Evolutionary conservation across 2,113 vertebrate genomes (phyloP).

Genomic region (Conger conger): DNA sequence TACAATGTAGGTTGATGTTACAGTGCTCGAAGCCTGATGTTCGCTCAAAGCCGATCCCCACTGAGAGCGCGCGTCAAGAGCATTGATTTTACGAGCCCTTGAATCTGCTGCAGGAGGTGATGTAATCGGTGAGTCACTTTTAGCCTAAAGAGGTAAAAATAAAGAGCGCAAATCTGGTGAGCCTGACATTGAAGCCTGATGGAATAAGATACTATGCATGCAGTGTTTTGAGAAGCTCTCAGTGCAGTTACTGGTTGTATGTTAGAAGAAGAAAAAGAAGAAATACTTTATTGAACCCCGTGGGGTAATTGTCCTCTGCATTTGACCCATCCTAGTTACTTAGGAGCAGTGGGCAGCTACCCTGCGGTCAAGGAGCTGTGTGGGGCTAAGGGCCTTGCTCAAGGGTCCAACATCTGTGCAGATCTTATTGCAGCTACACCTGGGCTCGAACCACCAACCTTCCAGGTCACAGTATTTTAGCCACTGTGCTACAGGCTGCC

Average conservation of each 20-base stretch:
- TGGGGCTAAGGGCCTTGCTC: no score
- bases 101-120: conserved; percentile 2
- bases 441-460: no score
- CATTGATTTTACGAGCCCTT: conserved; percentile 11
- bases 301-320: no score
- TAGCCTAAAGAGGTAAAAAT: conserved; percentile 13
- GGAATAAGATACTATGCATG: not conserved
- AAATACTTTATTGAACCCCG: no score
- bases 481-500: no score
- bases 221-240: not conserved
- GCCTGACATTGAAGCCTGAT: not conserved
- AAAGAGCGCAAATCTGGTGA: not conserved
- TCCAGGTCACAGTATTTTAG: no score
- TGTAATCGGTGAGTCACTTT: conserved; percentile 18
- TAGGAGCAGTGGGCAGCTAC: no score
- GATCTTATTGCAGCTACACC: no score
- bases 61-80: not conserved
- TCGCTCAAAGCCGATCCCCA: conserved; percentile 8
- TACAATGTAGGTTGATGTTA: not conserved
- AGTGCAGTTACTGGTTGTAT: not conserved
- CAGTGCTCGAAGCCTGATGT: not conserved
- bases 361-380: no score
- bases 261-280: no score
- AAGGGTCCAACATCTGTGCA: no score
- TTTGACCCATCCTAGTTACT: no score